A percentile compares a stretch with the other conserved stretches of the same genome.
phyloP scores from a whole-genome alignment of 2,113 vertebrate species.

The Morone saxatilis region DNA sequence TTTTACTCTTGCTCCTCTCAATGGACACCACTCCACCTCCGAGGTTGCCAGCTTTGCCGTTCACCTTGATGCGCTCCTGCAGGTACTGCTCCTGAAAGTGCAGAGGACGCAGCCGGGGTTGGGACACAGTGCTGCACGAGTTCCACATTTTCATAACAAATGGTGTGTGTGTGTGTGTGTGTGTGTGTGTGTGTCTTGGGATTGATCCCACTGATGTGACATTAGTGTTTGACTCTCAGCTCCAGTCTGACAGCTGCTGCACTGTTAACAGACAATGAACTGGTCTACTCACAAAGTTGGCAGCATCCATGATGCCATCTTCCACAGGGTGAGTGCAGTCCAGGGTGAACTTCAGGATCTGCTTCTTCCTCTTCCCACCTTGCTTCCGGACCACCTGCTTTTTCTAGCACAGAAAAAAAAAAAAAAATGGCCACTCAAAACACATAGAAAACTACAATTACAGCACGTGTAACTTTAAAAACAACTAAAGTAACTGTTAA shows the following conservation, averaged over 20 bases:
- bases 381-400: constrained; percentile 87
- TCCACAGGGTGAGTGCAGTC: constrained; percentile 99
- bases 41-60: constrained; percentile 95
- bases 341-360: constrained; percentile 94
- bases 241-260: background rate
- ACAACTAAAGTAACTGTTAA: no score
- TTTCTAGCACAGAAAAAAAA: constrained; percentile 82
- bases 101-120: background rate
- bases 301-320: constrained; percentile 99
- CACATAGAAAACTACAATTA: fast-evolving
- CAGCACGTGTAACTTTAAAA: background rate
- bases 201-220: background rate
- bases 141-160: background rate
- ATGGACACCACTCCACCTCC: constrained; percentile 95
- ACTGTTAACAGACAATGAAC: background rate
- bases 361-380: constrained; percentile 98
- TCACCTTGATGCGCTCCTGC: constrained; percentile 97
- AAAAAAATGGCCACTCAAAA: background rate
- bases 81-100: constrained; percentile 94
- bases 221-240: background rate
- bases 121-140: background rate
- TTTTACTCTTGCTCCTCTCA: constrained; percentile 98
- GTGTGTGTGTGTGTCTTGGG: background rate
- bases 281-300: constrained; percentile 93
- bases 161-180: background rate